Percentiles rank a stretch among this genome's conserved stretches.
Evolutionary conservation across 2,113 vertebrate species (phyloP).

Genomic region (Riparia riparia): DNA sequence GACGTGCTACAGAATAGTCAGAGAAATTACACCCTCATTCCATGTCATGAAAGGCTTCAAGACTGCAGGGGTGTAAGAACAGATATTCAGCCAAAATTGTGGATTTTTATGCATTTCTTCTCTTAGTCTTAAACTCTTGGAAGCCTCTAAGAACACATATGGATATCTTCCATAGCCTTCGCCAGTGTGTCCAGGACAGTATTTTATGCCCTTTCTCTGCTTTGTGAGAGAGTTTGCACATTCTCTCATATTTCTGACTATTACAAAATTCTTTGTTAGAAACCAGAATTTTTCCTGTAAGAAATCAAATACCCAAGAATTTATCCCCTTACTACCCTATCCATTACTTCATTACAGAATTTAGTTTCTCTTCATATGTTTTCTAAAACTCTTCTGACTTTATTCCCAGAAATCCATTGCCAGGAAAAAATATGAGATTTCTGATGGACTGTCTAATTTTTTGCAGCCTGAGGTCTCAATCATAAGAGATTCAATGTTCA

Average conservation of each 20-base stretch:
- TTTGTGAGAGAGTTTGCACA: background rate
- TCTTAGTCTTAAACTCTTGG: background rate
- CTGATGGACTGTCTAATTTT: background rate
- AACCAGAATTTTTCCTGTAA: background rate
- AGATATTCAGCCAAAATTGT: background rate
- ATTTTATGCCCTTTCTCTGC: background rate
- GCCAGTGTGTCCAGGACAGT: background rate
- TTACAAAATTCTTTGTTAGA: background rate
- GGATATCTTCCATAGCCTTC: background rate
- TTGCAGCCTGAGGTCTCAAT: background rate
- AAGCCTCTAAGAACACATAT: background rate
- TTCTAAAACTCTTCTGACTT: background rate
- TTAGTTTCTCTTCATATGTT: background rate
- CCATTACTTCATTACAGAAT: background rate
- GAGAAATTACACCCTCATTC: background rate
- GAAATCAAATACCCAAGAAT: background rate
- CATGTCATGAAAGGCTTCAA: background rate
- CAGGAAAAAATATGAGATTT: background rate
- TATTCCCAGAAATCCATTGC: background rate
- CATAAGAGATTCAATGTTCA: background rate
- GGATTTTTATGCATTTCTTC: background rate
- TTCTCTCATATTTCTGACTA: background rate
- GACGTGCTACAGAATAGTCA: background rate
- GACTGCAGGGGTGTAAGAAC: background rate
- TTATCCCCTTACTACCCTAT: background rate